phyloP scores from a whole-genome alignment of 2,113 vertebrate species.

The Bathybates hornii region DNA sequence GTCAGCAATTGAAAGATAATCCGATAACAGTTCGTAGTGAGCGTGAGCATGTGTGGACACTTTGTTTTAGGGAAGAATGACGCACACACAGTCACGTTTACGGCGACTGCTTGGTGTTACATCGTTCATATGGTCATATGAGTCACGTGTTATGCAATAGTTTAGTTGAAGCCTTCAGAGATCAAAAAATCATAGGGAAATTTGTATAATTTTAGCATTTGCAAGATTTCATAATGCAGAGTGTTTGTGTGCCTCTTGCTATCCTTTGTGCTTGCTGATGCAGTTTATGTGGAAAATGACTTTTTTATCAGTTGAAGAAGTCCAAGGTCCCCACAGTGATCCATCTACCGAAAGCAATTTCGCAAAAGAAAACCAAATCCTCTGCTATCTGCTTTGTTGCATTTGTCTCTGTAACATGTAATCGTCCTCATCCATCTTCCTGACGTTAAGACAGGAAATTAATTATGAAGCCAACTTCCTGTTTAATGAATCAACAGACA shows the following conservation, averaged over 20 bases:
- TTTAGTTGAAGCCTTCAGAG: not conserved
- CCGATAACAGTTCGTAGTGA: not conserved
- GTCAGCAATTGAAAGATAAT: not conserved
- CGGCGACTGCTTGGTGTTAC: not conserved
- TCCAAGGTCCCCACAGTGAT: constrained; percentile 1
- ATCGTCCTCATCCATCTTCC: constrained; percentile 49
- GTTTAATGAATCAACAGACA: constrained; percentile 28
- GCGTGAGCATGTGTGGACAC: not conserved
- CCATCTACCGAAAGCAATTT: constrained; percentile 7
- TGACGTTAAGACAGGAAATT: constrained; percentile 53
- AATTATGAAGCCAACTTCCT: constrained; percentile 54
- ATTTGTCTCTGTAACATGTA: constrained; percentile 23
- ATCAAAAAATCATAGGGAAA: not conserved
- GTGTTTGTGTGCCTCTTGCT: not conserved
- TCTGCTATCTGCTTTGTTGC: constrained; percentile 12
- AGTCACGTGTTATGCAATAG: not conserved
- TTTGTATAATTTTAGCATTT: not conserved
- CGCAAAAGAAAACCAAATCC: not conserved
- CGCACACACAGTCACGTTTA: not conserved
- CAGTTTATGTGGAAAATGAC: not conserved
- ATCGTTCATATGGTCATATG: not conserved
- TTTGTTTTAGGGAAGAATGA: not conserved
- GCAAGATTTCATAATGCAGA: not conserved
- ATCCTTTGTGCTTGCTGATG: not conserved
- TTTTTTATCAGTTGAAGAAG: constrained; percentile 13